Evolutionary conservation across 2,113 vertebrate species (phyloP).

Genomic region (Rhinichthys klamathensis): DNA sequence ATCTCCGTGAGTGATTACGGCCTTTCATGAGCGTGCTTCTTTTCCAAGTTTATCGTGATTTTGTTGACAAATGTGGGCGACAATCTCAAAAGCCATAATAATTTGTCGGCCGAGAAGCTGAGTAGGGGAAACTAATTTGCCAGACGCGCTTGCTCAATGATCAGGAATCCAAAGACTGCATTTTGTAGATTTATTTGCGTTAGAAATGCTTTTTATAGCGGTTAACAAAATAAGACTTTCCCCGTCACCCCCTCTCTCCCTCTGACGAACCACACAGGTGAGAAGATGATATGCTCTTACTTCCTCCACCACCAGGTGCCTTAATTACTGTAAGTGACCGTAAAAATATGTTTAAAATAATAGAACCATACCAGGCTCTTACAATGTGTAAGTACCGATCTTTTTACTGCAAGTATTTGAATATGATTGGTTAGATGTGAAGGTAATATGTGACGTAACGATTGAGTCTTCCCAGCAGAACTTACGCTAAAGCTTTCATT

Average conservation of each 20-base stretch:
- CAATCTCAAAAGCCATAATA: not conserved
- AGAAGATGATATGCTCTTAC: not conserved
- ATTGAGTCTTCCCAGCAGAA: no score
- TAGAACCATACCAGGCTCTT: not conserved
- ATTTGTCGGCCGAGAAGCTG: no score
- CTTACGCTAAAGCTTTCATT: no score
- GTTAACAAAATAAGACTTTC: not conserved
- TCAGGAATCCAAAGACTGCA: no score
- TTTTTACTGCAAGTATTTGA: no score
- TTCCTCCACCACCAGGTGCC: not conserved
- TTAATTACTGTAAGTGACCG: not conserved
- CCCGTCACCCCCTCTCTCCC: not conserved
- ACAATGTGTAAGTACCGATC: not conserved
- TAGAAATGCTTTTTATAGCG: not conserved
- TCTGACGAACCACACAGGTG: not conserved
- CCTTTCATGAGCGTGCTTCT: no score
- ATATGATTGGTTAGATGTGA: no score
- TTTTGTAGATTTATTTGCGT: not conserved
- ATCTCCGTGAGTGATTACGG: no score
- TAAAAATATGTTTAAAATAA: not conserved
- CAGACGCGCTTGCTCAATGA: no score
- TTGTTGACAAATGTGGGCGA: not conserved
- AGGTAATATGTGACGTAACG: no score
- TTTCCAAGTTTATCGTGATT: no score
- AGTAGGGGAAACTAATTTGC: not conserved